phyloP scores from a whole-genome alignment of 2,113 vertebrate species.

The Alaudala cheleensis region DNA sequence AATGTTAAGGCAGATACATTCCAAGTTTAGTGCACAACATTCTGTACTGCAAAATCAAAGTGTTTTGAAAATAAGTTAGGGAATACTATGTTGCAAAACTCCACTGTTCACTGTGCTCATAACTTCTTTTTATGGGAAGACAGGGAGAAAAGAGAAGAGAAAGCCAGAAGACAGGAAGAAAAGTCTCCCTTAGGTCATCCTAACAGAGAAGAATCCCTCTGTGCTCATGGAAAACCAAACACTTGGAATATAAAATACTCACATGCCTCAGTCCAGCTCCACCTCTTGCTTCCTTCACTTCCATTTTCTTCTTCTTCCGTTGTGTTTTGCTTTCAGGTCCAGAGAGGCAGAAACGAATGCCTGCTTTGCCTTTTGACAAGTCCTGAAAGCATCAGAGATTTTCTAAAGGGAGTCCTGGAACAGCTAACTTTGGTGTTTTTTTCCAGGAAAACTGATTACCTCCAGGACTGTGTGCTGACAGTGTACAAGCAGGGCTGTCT shows the following conservation, averaged over 20 bases:
- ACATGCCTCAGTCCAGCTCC: constrained; percentile 5
- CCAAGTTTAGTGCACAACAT: background rate
- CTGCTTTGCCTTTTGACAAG: constrained; percentile 25
- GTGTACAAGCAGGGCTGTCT: background rate
- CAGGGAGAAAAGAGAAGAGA: background rate
- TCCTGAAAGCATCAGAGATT: constrained; percentile 32
- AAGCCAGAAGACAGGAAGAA: background rate
- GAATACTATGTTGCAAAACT: background rate
- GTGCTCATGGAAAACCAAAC: background rate
- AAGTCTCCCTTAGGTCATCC: background rate
- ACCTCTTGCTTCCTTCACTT: constrained; percentile 19
- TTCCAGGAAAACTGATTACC: background rate
- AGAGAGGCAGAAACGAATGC: constrained; percentile 21
- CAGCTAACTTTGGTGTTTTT: background rate
- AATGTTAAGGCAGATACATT: background rate
- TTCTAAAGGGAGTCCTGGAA: background rate
- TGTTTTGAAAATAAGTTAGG: background rate
- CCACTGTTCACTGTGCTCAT: background rate
- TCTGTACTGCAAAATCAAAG: constrained; percentile 1
- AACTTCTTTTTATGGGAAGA: background rate
- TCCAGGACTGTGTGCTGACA: background rate
- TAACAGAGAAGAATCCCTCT: background rate
- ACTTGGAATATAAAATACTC: constrained; percentile 22
- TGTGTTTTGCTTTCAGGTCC: background rate
- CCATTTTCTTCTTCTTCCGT: constrained; percentile 26